A percentile compares a stretch with the other conserved stretches of the same genome.
These are phyloP conservation scores for Monochamus saltuarius DNA, from an alignment of 1,140 invertebrate species.

Conservation along the genomic window DNA sequence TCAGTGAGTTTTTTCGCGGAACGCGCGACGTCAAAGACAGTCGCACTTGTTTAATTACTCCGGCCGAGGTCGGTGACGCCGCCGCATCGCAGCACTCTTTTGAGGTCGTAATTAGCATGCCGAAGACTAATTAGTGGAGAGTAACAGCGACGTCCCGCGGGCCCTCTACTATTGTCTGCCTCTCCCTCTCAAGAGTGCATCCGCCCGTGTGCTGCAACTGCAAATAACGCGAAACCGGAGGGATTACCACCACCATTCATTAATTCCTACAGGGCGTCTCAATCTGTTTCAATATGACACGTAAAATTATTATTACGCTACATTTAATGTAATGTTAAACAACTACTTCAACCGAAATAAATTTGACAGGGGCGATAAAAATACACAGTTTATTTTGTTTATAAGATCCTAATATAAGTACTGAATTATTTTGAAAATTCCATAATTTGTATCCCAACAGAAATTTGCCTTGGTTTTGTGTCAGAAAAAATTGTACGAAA, in stretches of 20 bases:
- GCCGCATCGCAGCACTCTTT: slow-evolving; percentile 17
- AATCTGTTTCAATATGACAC: too few species aligned
- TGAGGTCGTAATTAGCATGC: slow-evolving; percentile 27
- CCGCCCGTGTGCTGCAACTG: slow-evolving; percentile 10
- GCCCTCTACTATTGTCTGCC: slow-evolving; percentile 22
- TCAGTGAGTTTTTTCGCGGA: too few species aligned
- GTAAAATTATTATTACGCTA: too few species aligned
- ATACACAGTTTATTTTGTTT: too few species aligned
- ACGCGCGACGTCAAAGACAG: slow-evolving; percentile 17
- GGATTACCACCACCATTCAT: slow-evolving; percentile 17
- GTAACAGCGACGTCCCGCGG: slow-evolving; percentile 18
- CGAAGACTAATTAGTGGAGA: slow-evolving; percentile 28
- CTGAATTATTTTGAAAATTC: too few species aligned
- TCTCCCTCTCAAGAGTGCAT: slow-evolving; percentile 16
- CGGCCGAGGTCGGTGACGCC: slow-evolving; percentile 13
- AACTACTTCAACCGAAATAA: too few species aligned
- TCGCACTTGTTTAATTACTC: slow-evolving; percentile 21
- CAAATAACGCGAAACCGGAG: slow-evolving; percentile 22
- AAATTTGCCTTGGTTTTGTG: too few species aligned
- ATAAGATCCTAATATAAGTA: too few species aligned
- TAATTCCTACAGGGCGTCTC: background rate
- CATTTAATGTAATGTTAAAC: too few species aligned
- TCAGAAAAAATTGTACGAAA: too few species aligned
- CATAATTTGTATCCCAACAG: too few species aligned
- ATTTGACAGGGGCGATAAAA: too few species aligned